These are phyloP conservation scores for Gallinago nigripennis DNA, from an alignment of 2,797 vertebrate species.

Conservation along the genomic window DNA sequence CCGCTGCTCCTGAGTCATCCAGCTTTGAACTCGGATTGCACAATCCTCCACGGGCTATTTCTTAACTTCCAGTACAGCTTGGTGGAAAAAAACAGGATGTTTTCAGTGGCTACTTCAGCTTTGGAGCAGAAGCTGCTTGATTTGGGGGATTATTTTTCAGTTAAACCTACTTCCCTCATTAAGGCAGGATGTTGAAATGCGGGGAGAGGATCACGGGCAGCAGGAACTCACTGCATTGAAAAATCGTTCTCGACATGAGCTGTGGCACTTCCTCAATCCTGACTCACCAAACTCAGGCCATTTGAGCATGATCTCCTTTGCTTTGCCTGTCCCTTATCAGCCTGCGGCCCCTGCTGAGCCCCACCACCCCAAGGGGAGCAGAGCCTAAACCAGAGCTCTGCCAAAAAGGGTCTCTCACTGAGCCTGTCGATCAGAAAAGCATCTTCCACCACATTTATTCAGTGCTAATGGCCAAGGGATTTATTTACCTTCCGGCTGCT, in stretches of 20 bases:
- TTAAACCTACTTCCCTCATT: neutral
- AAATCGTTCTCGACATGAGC: neutral
- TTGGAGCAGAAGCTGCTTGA: neutral
- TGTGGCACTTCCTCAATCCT: neutral
- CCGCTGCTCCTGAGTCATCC: neutral
- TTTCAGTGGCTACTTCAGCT: constrained; percentile 10
- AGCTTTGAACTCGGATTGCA: constrained; percentile 3
- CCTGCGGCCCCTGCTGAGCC: neutral
- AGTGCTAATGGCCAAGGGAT: neutral
- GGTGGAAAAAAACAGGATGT: neutral
- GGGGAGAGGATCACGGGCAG: neutral
- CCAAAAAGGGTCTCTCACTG: accelerated
- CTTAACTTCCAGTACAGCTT: neutral
- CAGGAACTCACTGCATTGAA: neutral
- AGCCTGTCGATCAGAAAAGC: neutral
- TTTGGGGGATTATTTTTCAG: neutral
- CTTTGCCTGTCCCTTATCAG: neutral
- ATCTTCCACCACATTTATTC: neutral
- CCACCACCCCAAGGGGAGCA: accelerated
- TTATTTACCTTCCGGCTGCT: neutral
- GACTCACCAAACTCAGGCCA: accelerated
- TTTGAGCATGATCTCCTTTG: neutral
- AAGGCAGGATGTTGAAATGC: neutral
- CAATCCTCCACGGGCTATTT: constrained; percentile 3
- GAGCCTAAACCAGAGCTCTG: neutral